Evolutionary conservation across 1,140 invertebrate species (phyloP).

Genomic region (Myzus persicae): DNA sequence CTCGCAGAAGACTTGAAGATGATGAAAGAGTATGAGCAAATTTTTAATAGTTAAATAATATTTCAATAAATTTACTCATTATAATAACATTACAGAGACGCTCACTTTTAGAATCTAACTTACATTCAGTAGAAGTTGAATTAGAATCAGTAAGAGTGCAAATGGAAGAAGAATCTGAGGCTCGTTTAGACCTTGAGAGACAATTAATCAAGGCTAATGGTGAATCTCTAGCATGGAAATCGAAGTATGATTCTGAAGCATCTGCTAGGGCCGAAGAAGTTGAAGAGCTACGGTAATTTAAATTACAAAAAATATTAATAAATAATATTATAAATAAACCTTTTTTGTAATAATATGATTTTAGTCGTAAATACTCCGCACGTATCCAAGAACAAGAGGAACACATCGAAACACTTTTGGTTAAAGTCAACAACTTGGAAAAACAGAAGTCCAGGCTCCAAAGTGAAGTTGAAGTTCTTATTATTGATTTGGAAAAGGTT

Average conservation of each 20-base stretch:
- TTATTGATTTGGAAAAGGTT: slow-evolving; percentile 95
- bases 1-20: slow-evolving; percentile 90
- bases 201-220: slow-evolving; percentile 92
- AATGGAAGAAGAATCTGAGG: slow-evolving; percentile 94
- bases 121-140: slow-evolving; percentile 91
- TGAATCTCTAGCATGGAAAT: slow-evolving; percentile 86
- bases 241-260: slow-evolving; percentile 91
- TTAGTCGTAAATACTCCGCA: slow-evolving; percentile 82
- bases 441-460: slow-evolving; percentile 95
- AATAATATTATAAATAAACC: background rate
- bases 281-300: slow-evolving; percentile 81
- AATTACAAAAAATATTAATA: background rate
- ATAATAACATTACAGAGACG: slow-evolving; percentile 71
- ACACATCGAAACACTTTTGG: slow-evolving; percentile 89
- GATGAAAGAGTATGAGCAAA: slow-evolving; percentile 78
- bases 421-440: slow-evolving; percentile 91
- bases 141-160: slow-evolving; percentile 91
- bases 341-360: background rate
- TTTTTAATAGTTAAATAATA: background rate
- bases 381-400: slow-evolving; percentile 96
- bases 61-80: background rate
- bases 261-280: slow-evolving; percentile 90
- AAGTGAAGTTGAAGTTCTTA: slow-evolving; percentile 94
- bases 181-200: slow-evolving; percentile 91
- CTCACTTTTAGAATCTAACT: slow-evolving; percentile 82